Percentiles rank a stretch among this genome's conserved stretches.
phyloP scores from a whole-genome alignment of 2,797 vertebrate species.

The Buceros bicornis region DNA sequence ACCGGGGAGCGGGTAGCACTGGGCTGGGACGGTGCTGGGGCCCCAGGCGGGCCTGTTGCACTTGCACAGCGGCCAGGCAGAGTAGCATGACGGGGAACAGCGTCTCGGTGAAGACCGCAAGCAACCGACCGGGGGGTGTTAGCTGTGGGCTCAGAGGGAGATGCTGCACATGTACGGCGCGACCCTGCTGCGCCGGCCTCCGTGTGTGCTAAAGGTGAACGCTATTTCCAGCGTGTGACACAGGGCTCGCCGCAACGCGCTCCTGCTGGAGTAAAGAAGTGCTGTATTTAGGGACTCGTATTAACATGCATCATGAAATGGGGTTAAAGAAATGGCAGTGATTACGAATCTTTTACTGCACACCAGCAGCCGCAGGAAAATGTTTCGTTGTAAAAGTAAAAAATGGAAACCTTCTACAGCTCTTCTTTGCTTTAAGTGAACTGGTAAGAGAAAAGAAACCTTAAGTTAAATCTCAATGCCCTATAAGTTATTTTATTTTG shows the following conservation, averaged over 20 bases:
- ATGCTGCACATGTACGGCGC: too few relatives aligned
- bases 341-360: accelerated
- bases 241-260: background rate
- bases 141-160: too few relatives aligned
- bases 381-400: background rate
- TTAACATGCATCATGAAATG: background rate
- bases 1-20: background rate
- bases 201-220: background rate
- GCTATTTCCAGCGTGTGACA: conserved; percentile 39
- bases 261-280: background rate
- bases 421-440: background rate
- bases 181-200: background rate
- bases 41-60: conserved; percentile 3
- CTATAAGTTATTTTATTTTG: background rate
- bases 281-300: background rate
- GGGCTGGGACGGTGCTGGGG: background rate
- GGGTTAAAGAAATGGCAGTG: background rate
- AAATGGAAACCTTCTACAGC: background rate
- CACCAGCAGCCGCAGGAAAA: background rate
- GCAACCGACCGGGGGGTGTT: background rate
- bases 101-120: background rate
- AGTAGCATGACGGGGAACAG: background rate
- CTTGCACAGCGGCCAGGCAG: background rate
- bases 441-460: background rate
- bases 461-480: background rate